These are phyloP conservation scores for Lasiurus borealis DNA, from an alignment of 2,113 vertebrate species.

Conservation along the genomic window DNA sequence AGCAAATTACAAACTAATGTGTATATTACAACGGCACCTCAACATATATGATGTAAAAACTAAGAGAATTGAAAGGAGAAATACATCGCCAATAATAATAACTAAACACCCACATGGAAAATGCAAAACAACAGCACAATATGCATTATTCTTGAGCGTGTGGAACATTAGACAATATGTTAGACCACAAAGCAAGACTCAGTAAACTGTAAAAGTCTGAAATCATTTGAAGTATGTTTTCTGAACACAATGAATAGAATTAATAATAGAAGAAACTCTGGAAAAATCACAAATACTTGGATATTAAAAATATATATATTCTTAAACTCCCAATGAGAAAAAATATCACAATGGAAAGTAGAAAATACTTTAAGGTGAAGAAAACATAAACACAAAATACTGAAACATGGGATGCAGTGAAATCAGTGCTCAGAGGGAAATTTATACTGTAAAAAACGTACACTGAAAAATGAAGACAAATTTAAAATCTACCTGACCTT, in stretches of 20 bases:
- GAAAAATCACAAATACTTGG: background rate
- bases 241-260: background rate
- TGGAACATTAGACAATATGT: background rate
- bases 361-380: background rate
- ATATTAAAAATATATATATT: background rate
- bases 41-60: background rate
- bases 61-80: background rate
- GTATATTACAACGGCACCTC: background rate
- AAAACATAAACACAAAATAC: background rate
- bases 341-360: slow-evolving; percentile 2
- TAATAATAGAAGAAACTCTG: background rate
- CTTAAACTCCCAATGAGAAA: background rate
- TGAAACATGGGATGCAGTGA: background rate
- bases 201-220: background rate
- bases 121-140: background rate
- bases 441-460: slow-evolving; percentile 14
- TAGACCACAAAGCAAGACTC: background rate
- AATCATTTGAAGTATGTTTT: background rate
- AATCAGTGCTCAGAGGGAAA: background rate
- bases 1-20: background rate
- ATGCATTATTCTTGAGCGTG: background rate
- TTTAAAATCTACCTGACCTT: background rate
- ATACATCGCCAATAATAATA: background rate
- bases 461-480: background rate
- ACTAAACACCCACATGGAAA: background rate